Base-by-base conservation (phyloP, 1,140 invertebrate genomes). In the Orius insidiosus region DNA sequence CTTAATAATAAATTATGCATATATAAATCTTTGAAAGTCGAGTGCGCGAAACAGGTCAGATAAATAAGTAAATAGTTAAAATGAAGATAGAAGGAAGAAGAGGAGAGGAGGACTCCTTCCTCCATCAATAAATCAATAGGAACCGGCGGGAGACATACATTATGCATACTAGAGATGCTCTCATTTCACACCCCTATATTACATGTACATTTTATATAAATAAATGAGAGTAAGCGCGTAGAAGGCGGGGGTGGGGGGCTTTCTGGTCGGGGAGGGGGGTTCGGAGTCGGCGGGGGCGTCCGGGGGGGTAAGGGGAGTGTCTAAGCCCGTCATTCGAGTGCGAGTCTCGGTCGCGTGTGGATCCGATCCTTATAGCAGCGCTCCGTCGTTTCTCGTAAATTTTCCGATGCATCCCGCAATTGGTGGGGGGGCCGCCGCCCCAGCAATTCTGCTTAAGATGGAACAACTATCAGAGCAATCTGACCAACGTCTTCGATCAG, bases 401-500 rank as follows among this genome's bases (percentile, higher is more conserved):
- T 13, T 13, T 10, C 4, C 9, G 11, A 50, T 50, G 48, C 43
- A 49, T 24, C 45, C 50, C 16, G 18, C 34, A 33, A 46, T 47
- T 32, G 32, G 45, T 43, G 50, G 45, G 43, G 47, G 45, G 47
- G 49, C 52, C 47, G 30, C 67, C 68, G 46, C 68, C 69, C 54
- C 75, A 80, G 63, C 75, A 77, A 55, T 79, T 90, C 68, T 93
- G 87, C 62, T 69, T 93, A 56, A 71, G 85, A 30, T 93, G 87
- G 88, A 93, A 93, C 70, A 90, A 92, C 61, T 92, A 92, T 64
- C 85, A 89, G 61, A 78, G 72, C 47, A 93, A 92, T 61, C 67
- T 93, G 56, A 84, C 85, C 44, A 87, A 78, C 63, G 85, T 88
- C 47, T 92, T 94, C 65, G 85, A 90, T 58, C 83, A 89, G 63